Conservation (phyloP, 1,140 invertebrate genomes). For the Drosophila chauvacae region DNA sequence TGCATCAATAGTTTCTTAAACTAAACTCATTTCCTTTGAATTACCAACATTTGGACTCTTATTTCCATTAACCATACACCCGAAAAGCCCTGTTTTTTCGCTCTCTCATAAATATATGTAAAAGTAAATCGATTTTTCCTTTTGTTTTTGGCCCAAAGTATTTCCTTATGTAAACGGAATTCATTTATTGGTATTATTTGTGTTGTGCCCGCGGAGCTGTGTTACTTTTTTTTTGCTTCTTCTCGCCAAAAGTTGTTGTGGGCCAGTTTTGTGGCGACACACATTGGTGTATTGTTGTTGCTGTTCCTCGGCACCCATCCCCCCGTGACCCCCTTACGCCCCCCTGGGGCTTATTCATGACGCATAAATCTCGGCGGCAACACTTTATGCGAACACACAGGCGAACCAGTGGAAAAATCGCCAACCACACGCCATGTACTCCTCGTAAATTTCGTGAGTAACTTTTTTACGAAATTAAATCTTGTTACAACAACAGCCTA, state of each 20-base stretch:
- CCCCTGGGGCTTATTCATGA: slow-evolving; percentile 72
- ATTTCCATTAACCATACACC: slow-evolving; percentile 11
- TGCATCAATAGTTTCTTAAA: not conserved
- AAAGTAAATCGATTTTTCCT: slow-evolving; percentile 46
- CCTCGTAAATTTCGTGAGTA: slow-evolving; percentile 80
- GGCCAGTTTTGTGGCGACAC: slow-evolving; percentile 41
- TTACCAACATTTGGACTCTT: not conserved
- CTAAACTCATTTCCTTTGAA: not conserved
- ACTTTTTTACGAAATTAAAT: slow-evolving; percentile 84
- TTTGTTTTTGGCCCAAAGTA: slow-evolving; percentile 50
- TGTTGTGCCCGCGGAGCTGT: slow-evolving; percentile 26
- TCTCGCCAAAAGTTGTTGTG: slow-evolving; percentile 25
- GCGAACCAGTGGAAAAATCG: slow-evolving; percentile 59
- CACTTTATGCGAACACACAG: slow-evolving; percentile 81
- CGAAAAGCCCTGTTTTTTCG: slow-evolving; percentile 3
- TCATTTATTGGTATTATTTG: slow-evolving; percentile 52
- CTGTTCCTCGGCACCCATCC: slow-evolving; percentile 30
- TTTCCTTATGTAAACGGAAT: slow-evolving; percentile 61
- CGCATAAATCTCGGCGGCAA: slow-evolving; percentile 77
- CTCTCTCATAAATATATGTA: slow-evolving; percentile 23
- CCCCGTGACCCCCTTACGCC: slow-evolving; percentile 6
- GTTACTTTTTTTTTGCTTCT: slow-evolving; percentile 23
- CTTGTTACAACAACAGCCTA: slow-evolving; percentile 75
- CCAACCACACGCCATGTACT: slow-evolving; percentile 80
- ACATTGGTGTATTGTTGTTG: slow-evolving; percentile 37